Evolutionary conservation across 2,113 vertebrate species (phyloP).

Genomic region (rat (Rattus norvegicus)): GRCr8 NC_086028.1:6344501-6345000

Average conservation of each 20-base stretch:
- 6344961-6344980: conserved; percentile 10
- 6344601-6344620: too few species aligned
- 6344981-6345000: conserved; percentile 3
- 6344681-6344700: too few species aligned
- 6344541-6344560: too few species aligned
- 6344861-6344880: conserved; percentile 49
- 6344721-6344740: background rate
- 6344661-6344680: too few species aligned
- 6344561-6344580: too few species aligned
- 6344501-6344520: too few species aligned
- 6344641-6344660: background rate
- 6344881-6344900: conserved; percentile 62
- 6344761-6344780: background rate
- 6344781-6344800: background rate
- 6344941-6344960: conserved; percentile 44
- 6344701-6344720: background rate
- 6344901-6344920: background rate
- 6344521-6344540: too few species aligned
- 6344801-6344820: conserved; percentile 69
- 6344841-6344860: conserved; percentile 61
- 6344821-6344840: conserved; percentile 53
- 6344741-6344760: background rate
- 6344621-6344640: background rate
- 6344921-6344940: conserved; percentile 17
- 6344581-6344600: too few species aligned